Conservation (phyloP, 2,888 invertebrate genomes). For the Boloria selene region DNA sequence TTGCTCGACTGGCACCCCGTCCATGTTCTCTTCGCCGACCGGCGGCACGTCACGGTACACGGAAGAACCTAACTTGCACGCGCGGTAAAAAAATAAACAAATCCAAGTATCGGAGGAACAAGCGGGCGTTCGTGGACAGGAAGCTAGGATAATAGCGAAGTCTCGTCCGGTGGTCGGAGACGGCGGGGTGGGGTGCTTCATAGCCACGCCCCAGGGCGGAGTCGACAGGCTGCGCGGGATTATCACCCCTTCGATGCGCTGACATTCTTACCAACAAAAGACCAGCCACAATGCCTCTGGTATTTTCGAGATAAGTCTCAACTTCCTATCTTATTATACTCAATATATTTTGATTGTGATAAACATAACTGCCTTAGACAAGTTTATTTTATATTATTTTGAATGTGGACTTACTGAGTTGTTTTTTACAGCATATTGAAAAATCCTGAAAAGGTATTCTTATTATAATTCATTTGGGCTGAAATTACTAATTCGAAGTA, state of each 20-base stretch:
- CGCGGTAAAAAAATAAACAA: slow-evolving; percentile 79
- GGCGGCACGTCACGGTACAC: slow-evolving; percentile 56
- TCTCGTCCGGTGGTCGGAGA: slow-evolving; percentile 57
- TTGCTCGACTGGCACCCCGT: slow-evolving; percentile 45
- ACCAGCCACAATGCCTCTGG: slow-evolving; percentile 37
- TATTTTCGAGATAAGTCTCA: slow-evolving; percentile 38
- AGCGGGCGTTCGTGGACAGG: slow-evolving; percentile 79
- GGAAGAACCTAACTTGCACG: slow-evolving; percentile 64
- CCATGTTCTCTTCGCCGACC: slow-evolving; percentile 45
- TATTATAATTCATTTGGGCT: no score
- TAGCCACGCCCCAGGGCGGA: slow-evolving; percentile 54
- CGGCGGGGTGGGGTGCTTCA: slow-evolving; percentile 48
- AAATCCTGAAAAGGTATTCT: no score
- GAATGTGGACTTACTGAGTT: neutral
- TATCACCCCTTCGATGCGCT: slow-evolving; percentile 46
- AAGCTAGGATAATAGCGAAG: slow-evolving; percentile 79
- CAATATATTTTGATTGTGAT: slow-evolving; percentile 32
- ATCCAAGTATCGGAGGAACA: slow-evolving; percentile 74
- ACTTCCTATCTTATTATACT: slow-evolving; percentile 34
- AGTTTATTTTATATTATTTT: slow-evolving; percentile 1
- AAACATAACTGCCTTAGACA: slow-evolving; percentile 24
- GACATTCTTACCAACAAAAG: slow-evolving; percentile 38
- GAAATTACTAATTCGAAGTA: no score
- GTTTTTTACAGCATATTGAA: neutral
- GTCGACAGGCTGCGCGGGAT: slow-evolving; percentile 51